phyloP scores from a whole-genome alignment of 2,888 invertebrate species.

The Leptinotarsa rubiginosa region DNA sequence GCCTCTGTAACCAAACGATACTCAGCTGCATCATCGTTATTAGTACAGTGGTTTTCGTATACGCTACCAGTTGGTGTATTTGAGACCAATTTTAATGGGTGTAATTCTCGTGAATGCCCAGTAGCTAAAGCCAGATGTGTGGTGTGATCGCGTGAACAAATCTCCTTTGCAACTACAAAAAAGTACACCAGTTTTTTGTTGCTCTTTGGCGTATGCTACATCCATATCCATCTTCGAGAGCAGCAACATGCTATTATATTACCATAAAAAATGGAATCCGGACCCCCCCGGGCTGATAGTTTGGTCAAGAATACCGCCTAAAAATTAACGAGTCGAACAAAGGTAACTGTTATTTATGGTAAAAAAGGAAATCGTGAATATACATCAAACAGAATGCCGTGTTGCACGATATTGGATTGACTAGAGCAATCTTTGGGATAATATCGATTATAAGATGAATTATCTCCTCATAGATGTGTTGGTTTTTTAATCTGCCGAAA shows the following conservation, averaged over 20 bases:
- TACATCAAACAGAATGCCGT: conserved; percentile 21
- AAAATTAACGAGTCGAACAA: conserved; percentile 51
- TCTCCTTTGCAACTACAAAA: conserved; percentile 34
- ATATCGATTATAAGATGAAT: conserved; percentile 1
- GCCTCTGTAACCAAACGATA: conserved; percentile 10
- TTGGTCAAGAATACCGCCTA: conserved; percentile 49
- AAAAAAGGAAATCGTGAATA: conserved; percentile 21
- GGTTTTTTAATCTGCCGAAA: neutral
- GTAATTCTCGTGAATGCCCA: conserved; percentile 44
- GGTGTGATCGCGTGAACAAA: conserved; percentile 52
- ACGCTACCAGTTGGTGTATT: conserved; percentile 25
- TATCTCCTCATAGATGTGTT: neutral
- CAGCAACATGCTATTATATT: conserved; percentile 47
- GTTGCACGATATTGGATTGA: conserved; percentile 15
- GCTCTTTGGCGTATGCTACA: conserved; percentile 11
- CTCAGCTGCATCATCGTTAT: conserved; percentile 1
- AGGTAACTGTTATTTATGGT: conserved; percentile 53
- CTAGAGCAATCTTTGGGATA: conserved; percentile 6
- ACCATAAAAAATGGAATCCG: conserved; percentile 52
- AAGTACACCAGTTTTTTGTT: conserved; percentile 17
- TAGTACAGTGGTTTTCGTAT: conserved; percentile 2
- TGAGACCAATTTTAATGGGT: conserved; percentile 32
- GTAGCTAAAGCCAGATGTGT: conserved; percentile 51
- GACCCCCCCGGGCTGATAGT: conserved; percentile 46
- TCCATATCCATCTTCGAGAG: conserved; percentile 40